These are phyloP conservation scores for Prochilodus magdalenae DNA, from an alignment of 2,113 vertebrate genomes.

Conservation along the genomic window DNA sequence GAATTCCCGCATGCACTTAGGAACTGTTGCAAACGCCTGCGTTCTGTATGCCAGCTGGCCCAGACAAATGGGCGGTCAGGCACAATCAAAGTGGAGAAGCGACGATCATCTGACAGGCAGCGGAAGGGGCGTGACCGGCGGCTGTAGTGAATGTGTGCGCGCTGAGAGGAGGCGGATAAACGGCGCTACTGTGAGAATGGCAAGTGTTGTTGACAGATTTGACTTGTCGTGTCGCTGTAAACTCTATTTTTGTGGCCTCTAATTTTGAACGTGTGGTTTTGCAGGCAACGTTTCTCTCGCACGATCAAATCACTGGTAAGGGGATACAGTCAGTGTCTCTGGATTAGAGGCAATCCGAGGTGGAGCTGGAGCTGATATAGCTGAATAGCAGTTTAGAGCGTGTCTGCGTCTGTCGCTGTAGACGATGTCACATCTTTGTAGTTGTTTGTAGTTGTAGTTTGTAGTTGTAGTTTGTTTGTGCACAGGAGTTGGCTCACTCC, in stretches of 20 bases:
- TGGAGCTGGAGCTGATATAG: not conserved
- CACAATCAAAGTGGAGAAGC: not conserved
- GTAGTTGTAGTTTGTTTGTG: not conserved
- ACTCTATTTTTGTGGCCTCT: not conserved
- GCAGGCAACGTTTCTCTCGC: conserved; percentile 89
- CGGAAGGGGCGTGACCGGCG: not conserved
- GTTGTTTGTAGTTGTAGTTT: not conserved
- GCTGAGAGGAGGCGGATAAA: not conserved
- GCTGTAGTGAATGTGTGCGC: not conserved
- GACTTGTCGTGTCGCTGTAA: not conserved
- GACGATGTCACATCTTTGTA: too few species aligned
- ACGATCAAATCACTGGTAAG: conserved; percentile 91
- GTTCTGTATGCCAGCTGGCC: too few species aligned
- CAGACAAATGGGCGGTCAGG: not conserved
- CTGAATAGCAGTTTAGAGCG: too few species aligned
- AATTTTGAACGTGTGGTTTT: not conserved
- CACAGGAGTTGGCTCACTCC: not conserved
- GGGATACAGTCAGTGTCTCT: too few species aligned
- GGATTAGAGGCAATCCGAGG: not conserved
- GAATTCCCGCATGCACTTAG: not conserved
- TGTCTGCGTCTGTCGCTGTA: too few species aligned
- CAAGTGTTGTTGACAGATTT: not conserved
- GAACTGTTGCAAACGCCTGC: too few species aligned
- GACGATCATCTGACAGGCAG: not conserved
- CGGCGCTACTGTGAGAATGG: not conserved